Evolutionary conservation across 92 coral and sea anemone genomes (phyloP), one percentile per base, ranked within the genome.

Genomic region (Pocillopora grandis): DNA sequence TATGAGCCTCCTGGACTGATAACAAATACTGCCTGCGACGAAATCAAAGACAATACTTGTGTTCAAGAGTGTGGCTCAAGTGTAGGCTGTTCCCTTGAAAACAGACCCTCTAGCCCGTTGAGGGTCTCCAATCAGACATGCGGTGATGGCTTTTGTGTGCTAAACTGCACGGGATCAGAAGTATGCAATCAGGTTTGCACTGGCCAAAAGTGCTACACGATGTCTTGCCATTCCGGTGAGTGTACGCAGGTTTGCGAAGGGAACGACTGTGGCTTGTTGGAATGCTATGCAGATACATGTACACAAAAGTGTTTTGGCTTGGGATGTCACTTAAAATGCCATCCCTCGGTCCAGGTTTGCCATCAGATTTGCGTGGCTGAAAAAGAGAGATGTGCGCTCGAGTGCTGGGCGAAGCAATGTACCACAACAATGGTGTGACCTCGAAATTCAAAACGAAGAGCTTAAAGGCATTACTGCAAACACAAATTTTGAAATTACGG

Each of bases 121-220:
- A 87, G 91, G 42, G 88, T 92, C 23, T 91, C 95, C 86, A 87
- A 84, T 55, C 98, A 94, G 83, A 92, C 90, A 66, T 94, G 98
- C 86, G 72, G 72, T 36, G 88, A 91, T 31, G 98, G 98, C 5
- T 87, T 86, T 58, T 94, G 98, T 89, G 70, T 76, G 31, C 61
- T 94, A 52, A 90, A 90, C 68, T 94, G 98, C 78, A 79, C 94
- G 5, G 90, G 87, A 21, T 83, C 88, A 37, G 95, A 88, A 1
- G 75, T 49, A 35, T 94, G 98, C 80, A 62, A 89, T 36, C 98
- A 94, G 62, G 80, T 63, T 65, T 94, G 98, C 85, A 81, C 90
- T 18, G 91, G 92, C 31, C 86, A 89, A 58, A 88, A 91, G 89
- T 89, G 95, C 66, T 88, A 90, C 58, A 82, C 82, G 66, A 81